These are phyloP conservation scores for Drosophila percnosoma DNA, from an alignment of 2,888 invertebrate genomes.

Conservation along the genomic window DNA sequence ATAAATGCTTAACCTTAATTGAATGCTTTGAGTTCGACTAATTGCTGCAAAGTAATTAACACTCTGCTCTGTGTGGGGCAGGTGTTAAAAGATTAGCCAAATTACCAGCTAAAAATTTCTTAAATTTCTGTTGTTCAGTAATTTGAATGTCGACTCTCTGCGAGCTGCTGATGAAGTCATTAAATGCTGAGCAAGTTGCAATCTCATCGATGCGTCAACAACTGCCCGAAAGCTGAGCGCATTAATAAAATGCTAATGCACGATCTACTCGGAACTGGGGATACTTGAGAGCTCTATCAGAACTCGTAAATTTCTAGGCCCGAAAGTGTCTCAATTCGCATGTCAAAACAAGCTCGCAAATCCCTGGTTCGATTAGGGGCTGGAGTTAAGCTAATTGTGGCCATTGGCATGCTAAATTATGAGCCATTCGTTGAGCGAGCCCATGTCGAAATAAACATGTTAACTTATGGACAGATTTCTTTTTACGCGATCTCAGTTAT, in stretches of 20 bases:
- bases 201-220: slow-evolving; percentile 71
- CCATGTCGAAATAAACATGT: slow-evolving; percentile 52
- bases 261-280: slow-evolving; percentile 8
- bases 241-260: slow-evolving; percentile 52
- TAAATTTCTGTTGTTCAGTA: too few species aligned
- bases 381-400: slow-evolving; percentile 63
- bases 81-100: neutral
- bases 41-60: slow-evolving; percentile 25
- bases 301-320: slow-evolving; percentile 56
- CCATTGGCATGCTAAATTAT: slow-evolving; percentile 62
- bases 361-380: slow-evolving; percentile 41
- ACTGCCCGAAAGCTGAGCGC: slow-evolving; percentile 58
- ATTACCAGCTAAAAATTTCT: too few species aligned
- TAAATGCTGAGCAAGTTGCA: slow-evolving; percentile 22
- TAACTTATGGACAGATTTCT: slow-evolving; percentile 55
- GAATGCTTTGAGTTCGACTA: slow-evolving; percentile 11
- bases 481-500: slow-evolving; percentile 42
- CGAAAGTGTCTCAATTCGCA: slow-evolving; percentile 65
- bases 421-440: slow-evolving; percentile 41
- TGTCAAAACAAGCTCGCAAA: slow-evolving; percentile 66
- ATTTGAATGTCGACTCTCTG: neutral
- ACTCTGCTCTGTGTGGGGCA: slow-evolving; percentile 1
- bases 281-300: slow-evolving; percentile 43
- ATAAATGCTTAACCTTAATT: slow-evolving; percentile 32
- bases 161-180: slow-evolving; percentile 48